Percentiles rank a stretch among this genome's conserved stretches.
These are phyloP conservation scores for Megaceryle alcyon DNA, from an alignment of 2,797 vertebrate genomes.

Conservation along the genomic window DNA sequence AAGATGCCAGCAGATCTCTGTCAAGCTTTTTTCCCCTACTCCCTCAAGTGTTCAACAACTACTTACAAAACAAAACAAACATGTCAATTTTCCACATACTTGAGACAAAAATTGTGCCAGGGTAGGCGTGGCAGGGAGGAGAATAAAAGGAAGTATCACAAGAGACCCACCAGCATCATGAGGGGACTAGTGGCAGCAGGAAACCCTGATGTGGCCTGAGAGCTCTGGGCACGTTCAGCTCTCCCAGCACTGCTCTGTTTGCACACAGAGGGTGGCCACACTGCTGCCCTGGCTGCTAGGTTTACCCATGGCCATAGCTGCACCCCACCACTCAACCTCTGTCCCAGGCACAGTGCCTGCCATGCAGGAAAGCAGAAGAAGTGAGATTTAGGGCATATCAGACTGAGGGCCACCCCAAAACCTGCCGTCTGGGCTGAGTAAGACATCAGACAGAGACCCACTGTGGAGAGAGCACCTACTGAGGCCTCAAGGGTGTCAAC, in stretches of 20 bases:
- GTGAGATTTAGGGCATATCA: not conserved
- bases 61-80: not conserved
- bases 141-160: not conserved
- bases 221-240: not conserved
- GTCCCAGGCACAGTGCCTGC: rapidly evolving
- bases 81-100: not conserved
- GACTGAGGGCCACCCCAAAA: not conserved
- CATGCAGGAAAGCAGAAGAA: not conserved
- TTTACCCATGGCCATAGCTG: not conserved
- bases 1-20: not conserved
- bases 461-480: not conserved
- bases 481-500: not conserved
- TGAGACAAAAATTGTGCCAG: not conserved
- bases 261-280: rapidly evolving
- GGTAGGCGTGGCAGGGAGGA: rapidly evolving
- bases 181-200: not conserved
- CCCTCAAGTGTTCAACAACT: not conserved
- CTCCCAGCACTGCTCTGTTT: rapidly evolving
- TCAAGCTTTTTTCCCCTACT: not conserved
- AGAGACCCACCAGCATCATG: not conserved
- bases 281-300: not conserved
- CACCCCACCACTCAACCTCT: not conserved
- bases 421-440: not conserved
- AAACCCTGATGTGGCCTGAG: rapidly evolving
- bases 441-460: not conserved